Conservation (phyloP, 1,140 invertebrate genomes). For the Oppia nitens region DNA sequence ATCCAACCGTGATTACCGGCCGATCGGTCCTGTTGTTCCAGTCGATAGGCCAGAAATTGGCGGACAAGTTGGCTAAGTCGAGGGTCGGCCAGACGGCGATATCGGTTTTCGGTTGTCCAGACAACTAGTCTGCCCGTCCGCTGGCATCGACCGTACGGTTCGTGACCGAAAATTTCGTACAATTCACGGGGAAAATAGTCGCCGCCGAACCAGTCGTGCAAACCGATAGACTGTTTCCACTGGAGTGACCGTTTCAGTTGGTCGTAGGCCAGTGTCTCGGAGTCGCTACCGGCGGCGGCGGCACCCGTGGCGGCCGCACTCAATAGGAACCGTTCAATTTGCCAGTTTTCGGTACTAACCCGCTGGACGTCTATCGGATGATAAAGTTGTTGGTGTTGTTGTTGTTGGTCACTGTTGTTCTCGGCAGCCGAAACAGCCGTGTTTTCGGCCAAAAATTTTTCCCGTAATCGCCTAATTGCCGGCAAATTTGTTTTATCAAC, state of each 20-base stretch:
- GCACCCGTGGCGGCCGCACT: not conserved
- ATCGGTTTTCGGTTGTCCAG: not conserved
- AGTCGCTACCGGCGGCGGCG: too few relatives aligned
- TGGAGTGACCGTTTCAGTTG: not conserved
- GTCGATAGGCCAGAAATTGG: not conserved
- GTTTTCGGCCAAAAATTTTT: too few relatives aligned
- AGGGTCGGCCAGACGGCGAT: not conserved
- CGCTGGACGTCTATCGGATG: not conserved
- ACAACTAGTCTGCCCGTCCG: not conserved
- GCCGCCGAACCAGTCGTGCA: not conserved
- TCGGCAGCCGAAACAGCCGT: too few relatives aligned
- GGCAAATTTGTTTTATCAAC: too few relatives aligned
- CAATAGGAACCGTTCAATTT: not conserved
- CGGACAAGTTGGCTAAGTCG: not conserved
- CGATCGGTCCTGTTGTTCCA: not conserved
- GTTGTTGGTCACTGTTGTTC: too few relatives aligned
- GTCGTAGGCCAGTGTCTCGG: not conserved
- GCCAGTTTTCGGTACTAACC: not conserved
- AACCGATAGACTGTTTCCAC: not conserved
- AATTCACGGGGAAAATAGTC: not conserved
- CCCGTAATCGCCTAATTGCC: too few relatives aligned
- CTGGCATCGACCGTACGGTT: not conserved
- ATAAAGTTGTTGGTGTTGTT: too few relatives aligned
- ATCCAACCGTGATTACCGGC: not conserved
- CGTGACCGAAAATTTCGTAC: not conserved